Base-by-base conservation (phyloP, 1,140 invertebrate genomes). In the Oreohelix idahoensis region DNA sequence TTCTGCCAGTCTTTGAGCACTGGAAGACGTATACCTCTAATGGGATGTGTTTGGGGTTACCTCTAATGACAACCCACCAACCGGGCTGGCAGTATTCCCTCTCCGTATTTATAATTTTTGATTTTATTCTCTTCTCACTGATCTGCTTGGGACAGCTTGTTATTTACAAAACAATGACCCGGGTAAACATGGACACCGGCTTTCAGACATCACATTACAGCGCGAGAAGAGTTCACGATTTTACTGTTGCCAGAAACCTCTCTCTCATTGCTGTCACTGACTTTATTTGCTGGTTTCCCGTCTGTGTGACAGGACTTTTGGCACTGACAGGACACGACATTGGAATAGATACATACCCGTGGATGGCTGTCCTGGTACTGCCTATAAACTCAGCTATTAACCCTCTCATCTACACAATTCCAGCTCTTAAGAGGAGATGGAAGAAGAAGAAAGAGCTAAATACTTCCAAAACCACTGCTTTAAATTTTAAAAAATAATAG, bases 271-370 rank as follows among this genome's bases (percentile, higher is more conserved):
- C 80, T n/a, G 4, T 86, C 8, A 83, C 79, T 20, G 79, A 86
- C 66, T 86, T 86, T 71, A 1, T 84, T 10, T 86, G 85, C 45
- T 86, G 83, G 83, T 86, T 84, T 49, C 85, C 85, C 0, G 81
- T 86, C 26, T 76, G 83, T 23, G 15, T 84, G 4, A 66, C 83
- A 73, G 84, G 78, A 38, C 15, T 85, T 2, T 4, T 85, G 35
- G 45, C 71, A 4, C 45, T 81, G 20, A 15, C 32, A 20, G 85
- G 82, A 0, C 10, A 69, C 26, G n/a, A 70, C 32, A 53, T 74
- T 15, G 69, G 49, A 13, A 42, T 51, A 0, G 77, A 79, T 29
- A 70, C 70, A 29, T 79, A 79, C 45, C 39, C 77, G 11, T 77
- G 75, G 75, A 39, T 63, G 35, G 83, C 71, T 45, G 69, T 84